Base-by-base conservation (phyloP, 2,113 vertebrate genomes). In the Cyphomyrus plagiostoma region DNA sequence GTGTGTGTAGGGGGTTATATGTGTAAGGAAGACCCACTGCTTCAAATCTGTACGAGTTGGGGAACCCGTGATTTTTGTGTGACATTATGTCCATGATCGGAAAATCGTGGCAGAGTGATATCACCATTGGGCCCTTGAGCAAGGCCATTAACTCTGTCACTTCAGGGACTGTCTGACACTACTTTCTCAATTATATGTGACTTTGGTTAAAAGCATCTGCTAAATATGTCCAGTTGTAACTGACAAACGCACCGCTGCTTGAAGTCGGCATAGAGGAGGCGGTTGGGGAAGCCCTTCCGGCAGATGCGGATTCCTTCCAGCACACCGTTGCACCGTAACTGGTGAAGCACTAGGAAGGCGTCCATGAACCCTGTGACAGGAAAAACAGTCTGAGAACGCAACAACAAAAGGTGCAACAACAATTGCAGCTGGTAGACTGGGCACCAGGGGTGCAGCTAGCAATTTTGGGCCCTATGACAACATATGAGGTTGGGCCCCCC, bases 261-360 rank as follows among this genome's bases (percentile, higher is more conserved):
- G 93, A 97, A 97, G 91, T 97, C 97, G 0, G 94, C 93, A 0
- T 97, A 97, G 39, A 97, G 91, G 84, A 97, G 94, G 90, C 95
- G 95, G 93, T 97, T 97, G 74, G 96, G 97, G 90, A 97, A 97
- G 3, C 97, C 96, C 92, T 97, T 97, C 56, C 96, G 95, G 93
- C 97, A 97, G 93, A 97, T 97, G 83, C 97, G 94, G 92, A 97
- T 97, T 9, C 97, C 97, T 85, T 97, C 97, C 88, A 97, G 93
- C 35, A 97, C 96, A 19, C 96, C 96, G 21, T 97, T 97, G 92
- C 97, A 97, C 84, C 96, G 95, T 13, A 97, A 94, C 95, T 97
- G 97, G 92, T 97, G 97, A 88, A 97, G 94, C 89, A 97, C 96
- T 92, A 96, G 4, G 91, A 97, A 97, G 1, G 96, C 88, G 80